phyloP scores from a whole-genome alignment of 2,113 vertebrate genomes.

The Saguinus imperator region DNA sequence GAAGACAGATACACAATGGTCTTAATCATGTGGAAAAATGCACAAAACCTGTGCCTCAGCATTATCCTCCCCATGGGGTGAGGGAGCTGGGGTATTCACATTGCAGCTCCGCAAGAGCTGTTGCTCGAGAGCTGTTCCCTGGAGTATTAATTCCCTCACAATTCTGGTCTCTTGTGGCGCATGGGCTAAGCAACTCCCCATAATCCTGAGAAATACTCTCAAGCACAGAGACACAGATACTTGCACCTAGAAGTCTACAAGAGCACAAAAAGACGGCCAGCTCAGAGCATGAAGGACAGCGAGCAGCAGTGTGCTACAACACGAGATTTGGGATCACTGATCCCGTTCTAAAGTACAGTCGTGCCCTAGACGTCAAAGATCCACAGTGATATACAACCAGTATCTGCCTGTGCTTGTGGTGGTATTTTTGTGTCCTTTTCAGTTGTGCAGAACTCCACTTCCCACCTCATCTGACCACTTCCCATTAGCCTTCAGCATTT shows the following conservation, averaged over 20 bases:
- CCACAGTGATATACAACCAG: background rate
- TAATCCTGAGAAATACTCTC: background rate
- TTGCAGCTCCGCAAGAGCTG: background rate
- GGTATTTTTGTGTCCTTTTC: background rate
- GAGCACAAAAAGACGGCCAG: background rate
- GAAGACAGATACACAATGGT: too few species aligned
- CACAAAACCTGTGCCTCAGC: accelerated
- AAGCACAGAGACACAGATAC: background rate
- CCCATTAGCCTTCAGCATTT: background rate
- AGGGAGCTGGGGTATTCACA: background rate
- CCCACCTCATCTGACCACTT: background rate
- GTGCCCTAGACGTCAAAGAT: background rate
- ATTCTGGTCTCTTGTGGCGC: background rate
- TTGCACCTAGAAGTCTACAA: background rate
- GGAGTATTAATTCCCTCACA: too few species aligned
- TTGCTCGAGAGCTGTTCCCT: background rate
- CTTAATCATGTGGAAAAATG: background rate
- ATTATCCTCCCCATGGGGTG: background rate
- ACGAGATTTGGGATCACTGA: too few species aligned
- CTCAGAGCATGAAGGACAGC: background rate
- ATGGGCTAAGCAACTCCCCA: background rate
- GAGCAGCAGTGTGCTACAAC: background rate
- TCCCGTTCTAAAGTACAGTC: background rate
- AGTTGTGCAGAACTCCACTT: background rate
- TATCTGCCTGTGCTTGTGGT: background rate